Evolutionary conservation across 1,140 invertebrate genomes (phyloP).

Genomic region (Leucophenga varia): DNA sequence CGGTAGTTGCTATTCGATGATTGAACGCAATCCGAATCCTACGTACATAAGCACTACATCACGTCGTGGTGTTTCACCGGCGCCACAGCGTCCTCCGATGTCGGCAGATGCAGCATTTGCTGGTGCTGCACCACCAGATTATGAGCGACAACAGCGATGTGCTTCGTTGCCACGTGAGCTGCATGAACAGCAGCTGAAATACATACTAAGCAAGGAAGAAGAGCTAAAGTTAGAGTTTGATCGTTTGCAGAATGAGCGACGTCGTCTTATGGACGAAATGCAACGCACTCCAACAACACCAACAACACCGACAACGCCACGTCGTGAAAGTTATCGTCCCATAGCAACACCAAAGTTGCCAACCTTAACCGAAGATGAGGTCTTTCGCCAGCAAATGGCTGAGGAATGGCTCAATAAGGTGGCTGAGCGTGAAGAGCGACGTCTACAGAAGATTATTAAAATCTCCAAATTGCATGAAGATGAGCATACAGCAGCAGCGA

Average conservation of each 20-base stretch:
- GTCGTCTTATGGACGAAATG: slow-evolving; percentile 55
- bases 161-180: slow-evolving; percentile 67
- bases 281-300: slow-evolving; percentile 31
- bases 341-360: slow-evolving; percentile 42
- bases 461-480: slow-evolving; percentile 57
- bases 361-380: slow-evolving; percentile 62
- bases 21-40: slow-evolving; percentile 58
- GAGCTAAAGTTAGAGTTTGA: slow-evolving; percentile 65
- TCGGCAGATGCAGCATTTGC: slow-evolving; percentile 22
- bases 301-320: slow-evolving; percentile 19
- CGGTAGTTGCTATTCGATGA: slow-evolving; percentile 55
- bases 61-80: slow-evolving; percentile 58
- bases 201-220: slow-evolving; percentile 68
- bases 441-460: slow-evolving; percentile 76
- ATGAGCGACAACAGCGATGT: slow-evolving; percentile 55
- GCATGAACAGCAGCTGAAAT: slow-evolving; percentile 68
- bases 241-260: slow-evolving; percentile 62
- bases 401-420: slow-evolving; percentile 79
- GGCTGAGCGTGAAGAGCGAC: slow-evolving; percentile 73
- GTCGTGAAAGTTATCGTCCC: slow-evolving; percentile 34
- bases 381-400: slow-evolving; percentile 76
- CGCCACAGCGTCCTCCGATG: slow-evolving; percentile 57
- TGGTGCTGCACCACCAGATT: slow-evolving; percentile 50
- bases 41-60: slow-evolving; percentile 57
- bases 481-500: slow-evolving; percentile 54